These are phyloP conservation scores for Musca vetustissima DNA, from an alignment of 1,140 invertebrate genomes.

Conservation along the genomic window DNA sequence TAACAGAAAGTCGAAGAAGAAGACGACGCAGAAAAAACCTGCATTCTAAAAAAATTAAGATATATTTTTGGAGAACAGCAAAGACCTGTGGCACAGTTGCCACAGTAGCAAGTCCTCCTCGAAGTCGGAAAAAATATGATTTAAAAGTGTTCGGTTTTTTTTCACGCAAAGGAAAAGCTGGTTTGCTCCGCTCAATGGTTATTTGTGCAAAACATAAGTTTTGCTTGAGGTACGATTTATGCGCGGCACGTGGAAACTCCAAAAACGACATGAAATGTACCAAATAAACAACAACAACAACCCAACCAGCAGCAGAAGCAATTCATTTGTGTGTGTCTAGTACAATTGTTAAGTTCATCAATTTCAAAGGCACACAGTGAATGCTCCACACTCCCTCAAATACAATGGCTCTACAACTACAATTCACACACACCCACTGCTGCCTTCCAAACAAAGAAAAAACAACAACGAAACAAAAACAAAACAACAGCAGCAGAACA, in stretches of 20 bases:
- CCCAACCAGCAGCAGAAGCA: background rate
- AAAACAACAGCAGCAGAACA: too few relatives aligned
- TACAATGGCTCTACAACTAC: background rate
- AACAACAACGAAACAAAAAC: too few relatives aligned
- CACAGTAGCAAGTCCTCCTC: background rate
- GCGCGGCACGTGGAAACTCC: slow-evolving; percentile 16
- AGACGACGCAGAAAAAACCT: background rate
- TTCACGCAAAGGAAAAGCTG: background rate
- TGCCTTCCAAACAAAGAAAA: too few relatives aligned
- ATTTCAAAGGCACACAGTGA: background rate
- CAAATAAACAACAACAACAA: background rate
- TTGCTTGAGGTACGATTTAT: slow-evolving; percentile 10
- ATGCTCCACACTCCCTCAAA: background rate
- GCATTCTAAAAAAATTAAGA: too few relatives aligned
- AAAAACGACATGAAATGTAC: background rate
- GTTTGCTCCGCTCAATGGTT: background rate
- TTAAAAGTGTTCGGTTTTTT: slow-evolving; percentile 1
- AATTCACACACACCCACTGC: too few relatives aligned
- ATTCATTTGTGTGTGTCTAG: slow-evolving; percentile 10
- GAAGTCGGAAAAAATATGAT: slow-evolving; percentile 14
- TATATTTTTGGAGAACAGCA: too few relatives aligned
- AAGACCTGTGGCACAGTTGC: background rate
- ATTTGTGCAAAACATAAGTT: background rate
- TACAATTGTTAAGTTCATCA: slow-evolving; percentile 10
- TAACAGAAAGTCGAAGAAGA: background rate